These are phyloP conservation scores for Austrolebias charrua DNA, from an alignment of 2,797 vertebrate species.

Conservation along the genomic window DNA sequence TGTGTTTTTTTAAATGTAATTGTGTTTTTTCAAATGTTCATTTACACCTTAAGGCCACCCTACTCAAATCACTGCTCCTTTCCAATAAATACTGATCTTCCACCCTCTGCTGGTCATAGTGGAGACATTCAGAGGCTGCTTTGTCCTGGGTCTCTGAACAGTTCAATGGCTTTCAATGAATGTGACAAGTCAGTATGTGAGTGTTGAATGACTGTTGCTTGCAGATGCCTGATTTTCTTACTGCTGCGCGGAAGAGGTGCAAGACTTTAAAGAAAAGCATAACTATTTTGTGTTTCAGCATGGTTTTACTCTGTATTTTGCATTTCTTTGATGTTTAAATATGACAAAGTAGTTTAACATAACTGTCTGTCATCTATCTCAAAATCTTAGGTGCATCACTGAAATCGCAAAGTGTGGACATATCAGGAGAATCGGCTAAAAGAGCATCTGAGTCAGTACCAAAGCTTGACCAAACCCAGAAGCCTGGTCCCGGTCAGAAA, in stretches of 20 bases:
- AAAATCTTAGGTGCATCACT: conserved; percentile 88
- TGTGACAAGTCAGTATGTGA: conserved; percentile 42
- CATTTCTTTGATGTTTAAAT: not conserved
- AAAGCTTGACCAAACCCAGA: conserved; percentile 77
- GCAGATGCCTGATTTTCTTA: conserved; percentile 36
- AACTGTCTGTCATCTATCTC: conserved; percentile 85
- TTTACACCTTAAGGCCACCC: no score
- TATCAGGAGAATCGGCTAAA: conserved; percentile 75
- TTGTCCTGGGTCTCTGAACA: conserved; percentile 20
- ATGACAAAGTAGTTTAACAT: conserved; percentile 40
- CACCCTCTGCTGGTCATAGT: conserved; percentile 61
- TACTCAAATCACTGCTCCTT: conserved; percentile 2
- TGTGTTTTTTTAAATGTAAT: no score
- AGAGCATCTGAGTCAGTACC: conserved; percentile 79
- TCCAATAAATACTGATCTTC: conserved; percentile 45
- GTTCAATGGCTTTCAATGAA: conserved; percentile 37
- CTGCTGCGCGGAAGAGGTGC: conserved; percentile 53
- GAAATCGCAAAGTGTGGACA: conserved; percentile 91
- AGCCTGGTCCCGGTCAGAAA: conserved; percentile 60
- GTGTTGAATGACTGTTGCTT: conserved; percentile 51
- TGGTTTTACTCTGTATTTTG: not conserved
- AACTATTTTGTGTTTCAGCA: conserved; percentile 17
- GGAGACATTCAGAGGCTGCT: conserved; percentile 39
- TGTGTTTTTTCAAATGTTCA: no score
- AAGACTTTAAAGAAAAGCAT: conserved; percentile 34